Base-by-base conservation (phyloP, 2,888 invertebrate genomes). In the Bellardia bayeri region DNA sequence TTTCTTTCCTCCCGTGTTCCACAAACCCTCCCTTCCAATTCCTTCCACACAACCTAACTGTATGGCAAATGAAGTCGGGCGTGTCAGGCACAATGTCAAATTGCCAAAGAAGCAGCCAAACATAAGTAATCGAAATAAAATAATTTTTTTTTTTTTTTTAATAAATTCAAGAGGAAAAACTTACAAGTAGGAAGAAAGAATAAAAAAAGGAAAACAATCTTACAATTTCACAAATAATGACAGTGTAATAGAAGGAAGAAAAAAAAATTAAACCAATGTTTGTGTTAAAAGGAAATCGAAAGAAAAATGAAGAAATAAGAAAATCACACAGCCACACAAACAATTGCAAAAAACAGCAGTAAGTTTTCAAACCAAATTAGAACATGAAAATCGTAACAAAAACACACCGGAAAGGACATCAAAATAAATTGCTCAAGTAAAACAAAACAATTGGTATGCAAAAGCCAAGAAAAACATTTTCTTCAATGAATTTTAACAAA, bases 61-160 rank as follows among this genome's bases (percentile, higher is more conserved):
- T 54, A 61, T 66, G 49, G 54, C 30, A 81, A 75, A 76, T 85
- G 16, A 45, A 63, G 51, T 71, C 63, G 69, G 75, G 80, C 69
- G 80, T 85, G 80, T 63, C 80, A 81, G 69, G 69, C 69, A 80
- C 42, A 63, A 69, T 75, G 75, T 80, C 45, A 75, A 72, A 80
- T 61, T 9, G 63, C 69, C 63, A 63, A 64, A 61, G 51, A 61
- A 63, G 40, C 66, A 72, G 49, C 51, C 58, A 76, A 76, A 84
- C 58, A 81, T 51, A 37, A 84, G 37, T 64, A 81, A 76, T 80
- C 51, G 23, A 64, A 80, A 74, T 71, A 49, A 76, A 42, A 68
- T 14, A 82, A 42, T 45, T 37, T 61, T 16, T 68, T 30, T 66
- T 45, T 37, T 71, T 16, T 68, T 30, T 58, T 58, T 30, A 66